These are phyloP conservation scores for Pipistrellus nathusii DNA, from an alignment of 2,797 vertebrate species.

Conservation along the genomic window DNA sequence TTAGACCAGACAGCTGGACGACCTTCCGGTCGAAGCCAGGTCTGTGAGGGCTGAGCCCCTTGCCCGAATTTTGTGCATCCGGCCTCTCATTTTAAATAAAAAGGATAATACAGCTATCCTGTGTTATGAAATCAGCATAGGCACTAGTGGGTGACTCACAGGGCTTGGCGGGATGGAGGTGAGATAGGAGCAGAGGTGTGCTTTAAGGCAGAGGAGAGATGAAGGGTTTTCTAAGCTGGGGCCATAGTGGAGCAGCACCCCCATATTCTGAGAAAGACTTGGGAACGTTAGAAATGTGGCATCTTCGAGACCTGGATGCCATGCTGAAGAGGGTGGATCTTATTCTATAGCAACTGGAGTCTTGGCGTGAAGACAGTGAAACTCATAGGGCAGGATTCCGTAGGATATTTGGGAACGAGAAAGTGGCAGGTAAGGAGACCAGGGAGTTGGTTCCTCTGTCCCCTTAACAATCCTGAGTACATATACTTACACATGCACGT, in stretches of 20 bases:
- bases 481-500: fast-evolving
- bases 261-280: neutral
- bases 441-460: neutral
- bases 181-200: neutral
- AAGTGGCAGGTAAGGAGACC: neutral
- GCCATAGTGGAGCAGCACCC: neutral
- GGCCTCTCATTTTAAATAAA: neutral
- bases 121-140: neutral
- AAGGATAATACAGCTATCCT: neutral
- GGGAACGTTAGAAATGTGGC: neutral
- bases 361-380: neutral
- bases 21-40: no score
- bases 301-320: neutral
- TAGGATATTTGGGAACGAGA: neutral
- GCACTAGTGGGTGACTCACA: neutral
- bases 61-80: no score
- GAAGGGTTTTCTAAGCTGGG: neutral
- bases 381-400: neutral
- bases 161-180: neutral
- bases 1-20: no score
- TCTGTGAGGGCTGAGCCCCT: no score
- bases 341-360: neutral
- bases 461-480: neutral
- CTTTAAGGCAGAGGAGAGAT: neutral
- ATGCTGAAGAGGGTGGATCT: neutral